Evolutionary conservation across 2,797 vertebrate species (phyloP).

Genomic region (Naso thynnoides): DNA sequence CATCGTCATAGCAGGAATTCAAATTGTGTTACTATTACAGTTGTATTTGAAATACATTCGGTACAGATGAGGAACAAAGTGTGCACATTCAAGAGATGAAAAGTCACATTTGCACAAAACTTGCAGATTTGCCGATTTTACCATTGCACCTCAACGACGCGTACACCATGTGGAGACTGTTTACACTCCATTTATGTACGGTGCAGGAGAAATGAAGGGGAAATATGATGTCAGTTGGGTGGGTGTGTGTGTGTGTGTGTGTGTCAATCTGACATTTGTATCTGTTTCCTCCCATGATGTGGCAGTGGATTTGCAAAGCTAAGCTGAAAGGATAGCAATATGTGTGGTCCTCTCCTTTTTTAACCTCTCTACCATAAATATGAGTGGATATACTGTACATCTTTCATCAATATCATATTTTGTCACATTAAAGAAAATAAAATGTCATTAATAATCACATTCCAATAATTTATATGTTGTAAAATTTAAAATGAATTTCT

Average conservation of each 20-base stretch:
- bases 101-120: slow-evolving; percentile 10
- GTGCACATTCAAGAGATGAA: slow-evolving; percentile 15
- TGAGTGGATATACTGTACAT: slow-evolving; percentile 78
- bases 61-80: neutral
- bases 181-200: slow-evolving; percentile 1
- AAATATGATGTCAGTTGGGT: slow-evolving; percentile 23
- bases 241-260: neutral
- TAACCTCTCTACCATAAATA: slow-evolving; percentile 75
- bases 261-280: slow-evolving; percentile 10
- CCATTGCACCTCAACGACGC: slow-evolving; percentile 10
- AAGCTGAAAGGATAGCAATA: slow-evolving; percentile 60
- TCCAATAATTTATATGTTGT: slow-evolving; percentile 73
- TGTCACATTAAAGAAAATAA: slow-evolving; percentile 76
- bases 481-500: slow-evolving; percentile 64
- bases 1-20: slow-evolving; percentile 2
- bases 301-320: slow-evolving; percentile 48
- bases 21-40: neutral
- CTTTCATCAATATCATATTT: slow-evolving; percentile 68
- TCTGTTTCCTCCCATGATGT: slow-evolving; percentile 19
- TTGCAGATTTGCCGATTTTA: slow-evolving; percentile 19
- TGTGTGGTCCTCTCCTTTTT: slow-evolving; percentile 73
- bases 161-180: slow-evolving; percentile 7
- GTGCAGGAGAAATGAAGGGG: slow-evolving; percentile 2
- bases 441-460: slow-evolving; percentile 64
- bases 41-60: neutral